A percentile compares a stretch with the other conserved stretches of the same genome.
phyloP scores from a whole-genome alignment of 2,113 vertebrate genomes.

The human (Homo sapiens) region DNA sequence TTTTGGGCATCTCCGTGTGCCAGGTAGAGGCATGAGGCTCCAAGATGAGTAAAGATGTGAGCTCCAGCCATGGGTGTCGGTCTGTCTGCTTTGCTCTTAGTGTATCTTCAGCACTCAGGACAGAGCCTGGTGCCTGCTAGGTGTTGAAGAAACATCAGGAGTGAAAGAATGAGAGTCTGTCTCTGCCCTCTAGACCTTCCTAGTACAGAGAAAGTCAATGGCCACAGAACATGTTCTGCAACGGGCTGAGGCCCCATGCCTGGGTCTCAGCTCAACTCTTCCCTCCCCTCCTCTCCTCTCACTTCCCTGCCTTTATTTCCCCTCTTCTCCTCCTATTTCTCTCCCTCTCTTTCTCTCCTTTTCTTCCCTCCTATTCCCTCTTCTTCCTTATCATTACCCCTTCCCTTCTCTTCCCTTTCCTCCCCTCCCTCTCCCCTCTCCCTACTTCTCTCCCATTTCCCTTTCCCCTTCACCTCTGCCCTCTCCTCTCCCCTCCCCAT shows the following conservation, averaged over 20 bases:
- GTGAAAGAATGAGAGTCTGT: not conserved
- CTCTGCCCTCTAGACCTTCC: too few relatives aligned
- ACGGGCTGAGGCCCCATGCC: fast-evolving
- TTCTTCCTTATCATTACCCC: too few relatives aligned
- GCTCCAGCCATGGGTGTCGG: fast-evolving
- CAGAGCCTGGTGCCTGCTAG: not conserved
- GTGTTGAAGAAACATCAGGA: fast-evolving
- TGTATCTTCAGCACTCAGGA: not conserved
- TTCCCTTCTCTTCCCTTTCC: not conserved
- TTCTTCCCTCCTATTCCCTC: not conserved
- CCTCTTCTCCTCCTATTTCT: too few relatives aligned
- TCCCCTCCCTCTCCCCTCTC: too few relatives aligned
- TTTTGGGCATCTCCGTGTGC: fast-evolving
- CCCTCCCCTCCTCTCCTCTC: too few relatives aligned
- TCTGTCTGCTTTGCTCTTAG: fast-evolving
- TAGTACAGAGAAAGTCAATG: not conserved
- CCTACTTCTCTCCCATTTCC: fast-evolving
- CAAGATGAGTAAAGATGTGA: fast-evolving
- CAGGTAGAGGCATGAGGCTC: not conserved
- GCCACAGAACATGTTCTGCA: fast-evolving
- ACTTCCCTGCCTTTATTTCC: too few relatives aligned
- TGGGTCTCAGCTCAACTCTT: too few relatives aligned
- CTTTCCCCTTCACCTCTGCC: too few relatives aligned
- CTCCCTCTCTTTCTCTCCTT: too few relatives aligned
- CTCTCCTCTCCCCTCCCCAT: too few relatives aligned